A percentile compares a stretch with the other conserved stretches of the same genome.
Evolutionary conservation across 2,113 vertebrate species (phyloP).

Genomic region (Gavia stellata): DNA sequence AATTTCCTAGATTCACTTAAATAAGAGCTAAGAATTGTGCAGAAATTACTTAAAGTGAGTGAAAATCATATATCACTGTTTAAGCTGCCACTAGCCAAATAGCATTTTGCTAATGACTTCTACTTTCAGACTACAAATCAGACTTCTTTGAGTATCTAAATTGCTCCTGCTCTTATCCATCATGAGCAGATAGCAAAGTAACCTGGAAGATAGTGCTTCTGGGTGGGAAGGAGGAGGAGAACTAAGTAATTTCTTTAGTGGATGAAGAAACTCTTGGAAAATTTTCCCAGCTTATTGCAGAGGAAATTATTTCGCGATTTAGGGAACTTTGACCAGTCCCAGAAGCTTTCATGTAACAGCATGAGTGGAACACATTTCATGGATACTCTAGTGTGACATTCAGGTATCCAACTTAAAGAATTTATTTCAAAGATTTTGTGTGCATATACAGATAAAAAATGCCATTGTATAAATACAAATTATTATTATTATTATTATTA

Average conservation of each 20-base stretch:
- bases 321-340: not conserved
- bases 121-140: slow-evolving; percentile 33
- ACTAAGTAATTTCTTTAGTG: not conserved
- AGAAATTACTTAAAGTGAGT: slow-evolving; percentile 44
- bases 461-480: not conserved
- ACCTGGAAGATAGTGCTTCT: not conserved
- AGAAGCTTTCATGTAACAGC: not conserved
- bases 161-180: not conserved
- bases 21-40: not conserved
- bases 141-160: slow-evolving; percentile 27
- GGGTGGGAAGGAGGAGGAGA: not conserved
- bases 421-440: not conserved
- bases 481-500: not conserved
- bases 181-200: slow-evolving; percentile 1
- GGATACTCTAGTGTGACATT: not conserved
- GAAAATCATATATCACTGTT: slow-evolving; percentile 39
- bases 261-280: not conserved
- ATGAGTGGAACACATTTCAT: not conserved
- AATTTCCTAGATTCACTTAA: slow-evolving; percentile 14
- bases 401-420: not conserved
- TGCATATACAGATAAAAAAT: not conserved
- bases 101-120: slow-evolving; percentile 34
- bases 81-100: slow-evolving; percentile 23
- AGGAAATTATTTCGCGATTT: not conserved
- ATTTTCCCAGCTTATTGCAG: not conserved